Evolutionary conservation across 2,888 invertebrate genomes (phyloP), one percentile per base, ranked within the genome.

Genomic region (Oconnorella tubifera): DNA sequence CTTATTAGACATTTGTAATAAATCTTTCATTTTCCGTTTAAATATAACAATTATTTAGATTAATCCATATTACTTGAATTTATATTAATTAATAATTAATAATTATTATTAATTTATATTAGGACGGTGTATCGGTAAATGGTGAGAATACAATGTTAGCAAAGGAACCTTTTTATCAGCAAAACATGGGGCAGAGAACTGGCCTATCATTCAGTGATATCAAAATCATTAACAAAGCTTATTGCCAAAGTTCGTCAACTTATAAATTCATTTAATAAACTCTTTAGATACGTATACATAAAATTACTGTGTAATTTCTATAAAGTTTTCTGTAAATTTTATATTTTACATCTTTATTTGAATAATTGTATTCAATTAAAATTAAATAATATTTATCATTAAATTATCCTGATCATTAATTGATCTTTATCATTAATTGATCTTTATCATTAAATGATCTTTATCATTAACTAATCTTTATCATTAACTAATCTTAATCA

Each of bases 191-290:
- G 6, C 73, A 73, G 65, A 62, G 72, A 32, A 68, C 68, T 1
- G 69, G 70, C 2, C 57, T 73, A 25, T 73, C 73, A 2, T 73
- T 60, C 61, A 50, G 62, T 10, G 73, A 73, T 57, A 68, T 65
- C 31, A 69, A 68, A 49, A 56, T 65, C 61, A 64, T 73, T 62
- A 73, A 73, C 59, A 19, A 23, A 23, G 65, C 69, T 25, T 72
- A 72, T 56, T 73, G 73, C 57, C n/a, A 31, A 65, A 56, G 67
- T 67, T 10, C 10, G 40, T 40, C 40, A n/a, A n/a, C 19, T 40
- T 40, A 10, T 14, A 40, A 10, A 40, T 40, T 14, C 40, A 19
- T 14, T 40, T 40, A 40, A n/a, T n/a, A n/a, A n/a, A n/a, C n/a
- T n/a, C n/a, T n/a, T n/a, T n/a, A n/a, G n/a, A n/a, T n/a, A n/a